Conservation (phyloP, 2,797 vertebrate species). For the Gephyroberyx darwinii region DNA sequence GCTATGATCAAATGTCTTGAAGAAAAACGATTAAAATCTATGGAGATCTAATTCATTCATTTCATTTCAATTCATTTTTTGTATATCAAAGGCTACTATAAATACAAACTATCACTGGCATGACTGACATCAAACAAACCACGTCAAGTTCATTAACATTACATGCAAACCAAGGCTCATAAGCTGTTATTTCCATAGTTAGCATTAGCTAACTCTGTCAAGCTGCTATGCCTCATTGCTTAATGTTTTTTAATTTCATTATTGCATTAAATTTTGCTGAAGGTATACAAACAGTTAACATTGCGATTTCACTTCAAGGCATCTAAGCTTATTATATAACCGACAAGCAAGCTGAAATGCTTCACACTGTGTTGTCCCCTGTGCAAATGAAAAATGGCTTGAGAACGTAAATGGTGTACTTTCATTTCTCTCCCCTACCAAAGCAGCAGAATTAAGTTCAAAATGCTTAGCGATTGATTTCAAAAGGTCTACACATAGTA, state of each 20-base stretch:
- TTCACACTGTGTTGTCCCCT: background rate
- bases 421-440: background rate
- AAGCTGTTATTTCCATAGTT: constrained; percentile 2
- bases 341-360: constrained; percentile 16
- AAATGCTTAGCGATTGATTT: background rate
- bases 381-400: background rate
- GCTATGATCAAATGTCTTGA: constrained; percentile 17
- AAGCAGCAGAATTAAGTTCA: background rate
- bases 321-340: constrained; percentile 28
- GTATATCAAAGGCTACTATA: constrained; percentile 69
- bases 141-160: constrained; percentile 54
- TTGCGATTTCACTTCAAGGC: constrained; percentile 3
- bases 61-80: too few relatives aligned
- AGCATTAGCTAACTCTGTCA: constrained; percentile 5
- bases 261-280: background rate
- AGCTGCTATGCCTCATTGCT: background rate
- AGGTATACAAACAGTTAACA: constrained; percentile 5
- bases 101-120: constrained; percentile 55
- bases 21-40: constrained; percentile 34
- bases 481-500: background rate
- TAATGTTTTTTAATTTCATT: constrained; percentile 16
- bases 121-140: constrained; percentile 54
- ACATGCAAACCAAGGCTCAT: constrained; percentile 15
- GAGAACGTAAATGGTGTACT: background rate
- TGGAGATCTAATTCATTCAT: constrained; percentile 53